Conservation (phyloP, 2,888 invertebrate genomes). For the Ethmia dodecea region DNA sequence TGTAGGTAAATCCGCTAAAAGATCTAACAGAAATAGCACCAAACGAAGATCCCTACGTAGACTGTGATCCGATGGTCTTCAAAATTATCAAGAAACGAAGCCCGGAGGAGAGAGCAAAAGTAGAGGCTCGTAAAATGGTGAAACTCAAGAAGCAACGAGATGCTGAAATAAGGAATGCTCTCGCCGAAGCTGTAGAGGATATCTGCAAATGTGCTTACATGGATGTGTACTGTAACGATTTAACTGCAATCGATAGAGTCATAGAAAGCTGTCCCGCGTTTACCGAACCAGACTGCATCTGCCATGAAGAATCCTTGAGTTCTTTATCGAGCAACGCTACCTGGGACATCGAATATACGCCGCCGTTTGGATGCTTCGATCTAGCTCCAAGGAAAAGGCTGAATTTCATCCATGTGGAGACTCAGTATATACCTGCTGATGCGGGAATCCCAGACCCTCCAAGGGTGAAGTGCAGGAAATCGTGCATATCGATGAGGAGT, state of each 20-base stretch:
- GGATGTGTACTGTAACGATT: conserved; percentile 68
- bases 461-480: conserved; percentile 38
- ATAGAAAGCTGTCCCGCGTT: conserved; percentile 66
- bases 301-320: conserved; percentile 56
- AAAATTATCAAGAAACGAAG: conserved; percentile 80
- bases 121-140: conserved; percentile 71
- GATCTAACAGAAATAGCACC: conserved; percentile 74
- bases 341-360: conserved; percentile 84
- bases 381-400: conserved; percentile 69
- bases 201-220: conserved; percentile 72
- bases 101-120: conserved; percentile 72
- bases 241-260: conserved; percentile 60
- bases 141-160: conserved; percentile 75
- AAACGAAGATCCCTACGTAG: conserved; percentile 82
- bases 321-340: conserved; percentile 79
- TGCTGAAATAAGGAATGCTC: conserved; percentile 63
- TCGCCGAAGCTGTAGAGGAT: conserved; percentile 65
- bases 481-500: conserved; percentile 34
- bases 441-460: conserved; percentile 51
- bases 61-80: conserved; percentile 82
- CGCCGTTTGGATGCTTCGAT: conserved; percentile 82
- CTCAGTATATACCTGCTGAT: conserved; percentile 79
- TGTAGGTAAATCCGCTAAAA: conserved; percentile 81
- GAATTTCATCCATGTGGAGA: conserved; percentile 75
- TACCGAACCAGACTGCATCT: conserved; percentile 62